Conservation (phyloP, 2,888 invertebrate genomes). For the Xestoiulus laeticollis region DNA sequence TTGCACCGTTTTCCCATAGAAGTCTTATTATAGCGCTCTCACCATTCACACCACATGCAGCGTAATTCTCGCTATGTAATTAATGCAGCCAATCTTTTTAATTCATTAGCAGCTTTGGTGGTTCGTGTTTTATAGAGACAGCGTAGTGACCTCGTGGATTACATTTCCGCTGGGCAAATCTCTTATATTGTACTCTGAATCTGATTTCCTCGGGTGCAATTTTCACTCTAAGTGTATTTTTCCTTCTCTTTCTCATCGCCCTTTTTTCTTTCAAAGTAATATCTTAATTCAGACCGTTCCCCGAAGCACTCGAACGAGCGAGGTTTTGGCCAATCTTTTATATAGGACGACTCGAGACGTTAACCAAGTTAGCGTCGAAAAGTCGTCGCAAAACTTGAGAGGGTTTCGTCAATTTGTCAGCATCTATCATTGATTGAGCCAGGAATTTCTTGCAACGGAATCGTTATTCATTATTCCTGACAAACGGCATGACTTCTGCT, state of each 20-base stretch:
- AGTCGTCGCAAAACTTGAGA: neutral
- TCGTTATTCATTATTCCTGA: constrained; percentile 20
- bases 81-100: constrained; percentile 20
- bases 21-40: neutral
- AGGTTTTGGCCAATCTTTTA: neutral
- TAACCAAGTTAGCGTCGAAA: constrained; percentile 24
- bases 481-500: constrained; percentile 17
- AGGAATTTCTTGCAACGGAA: neutral
- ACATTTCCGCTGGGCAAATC: neutral
- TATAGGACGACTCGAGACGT: neutral
- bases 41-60: neutral
- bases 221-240: neutral
- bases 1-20: neutral
- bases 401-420: constrained; percentile 6
- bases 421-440: constrained; percentile 30
- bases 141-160: constrained; percentile 18
- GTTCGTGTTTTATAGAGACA: neutral
- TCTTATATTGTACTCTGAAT: neutral
- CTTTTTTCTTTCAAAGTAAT: neutral
- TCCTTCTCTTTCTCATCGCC: neutral
- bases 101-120: constrained; percentile 21
- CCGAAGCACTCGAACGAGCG: neutral
- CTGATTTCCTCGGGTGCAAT: constrained; percentile 30
- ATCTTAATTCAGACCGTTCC: constrained; percentile 15
- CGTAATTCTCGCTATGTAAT: neutral